Base-by-base conservation (phyloP, 2,888 invertebrate species). In the Oligia fasciuncula region DNA sequence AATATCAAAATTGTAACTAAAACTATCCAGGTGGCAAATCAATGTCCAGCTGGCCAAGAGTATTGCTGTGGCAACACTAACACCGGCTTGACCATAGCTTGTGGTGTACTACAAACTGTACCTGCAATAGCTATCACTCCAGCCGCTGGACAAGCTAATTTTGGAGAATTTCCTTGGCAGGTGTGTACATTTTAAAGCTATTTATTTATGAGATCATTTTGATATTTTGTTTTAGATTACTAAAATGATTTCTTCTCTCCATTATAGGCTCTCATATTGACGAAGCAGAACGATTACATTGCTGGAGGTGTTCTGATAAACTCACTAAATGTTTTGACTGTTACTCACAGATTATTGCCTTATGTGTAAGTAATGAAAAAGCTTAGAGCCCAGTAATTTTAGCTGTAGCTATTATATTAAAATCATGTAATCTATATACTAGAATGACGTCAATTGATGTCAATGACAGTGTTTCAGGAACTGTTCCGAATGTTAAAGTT, bases 121-220 rank as follows among this genome's bases (percentile, higher is more conserved):
- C 95, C 95, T 1, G 85, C 93, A 2, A 92, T 94, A 9, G 92
- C 94, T 4, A 92, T 96, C 2, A 89, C 94, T 40, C 93, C 95
- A 2, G 89, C 93, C 8, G 93, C 96, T 0, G 98, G 98, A 2
- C 97, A 97, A 93, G 97, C 98, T 17, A 96, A 95, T 82, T 98
- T 97, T 89, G 98, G 98, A 23, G 97, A 98, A 87, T 98, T 97
- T 93, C 98, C 98, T 4, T 98, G 98, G 98, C 97, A 97, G 95
- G 98, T 97, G 76, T 19, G 68, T n/a, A 67, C 5, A 23, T 40
- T 65, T 3, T 14, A 40, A 60, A 40, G n/a, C 8, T 51, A 46
- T 14, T 0, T 57, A 23, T 6, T 0, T 57, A 23, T 6, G 40
- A 29, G 2, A 14, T 40, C 17, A n/a, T 49, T 77, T 77, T 78